A percentile compares a stretch with the other conserved stretches of the same genome.
These are phyloP conservation scores for Drosophila lacteicornis DNA, from an alignment of 1,140 invertebrate species.

Conservation along the genomic window DNA sequence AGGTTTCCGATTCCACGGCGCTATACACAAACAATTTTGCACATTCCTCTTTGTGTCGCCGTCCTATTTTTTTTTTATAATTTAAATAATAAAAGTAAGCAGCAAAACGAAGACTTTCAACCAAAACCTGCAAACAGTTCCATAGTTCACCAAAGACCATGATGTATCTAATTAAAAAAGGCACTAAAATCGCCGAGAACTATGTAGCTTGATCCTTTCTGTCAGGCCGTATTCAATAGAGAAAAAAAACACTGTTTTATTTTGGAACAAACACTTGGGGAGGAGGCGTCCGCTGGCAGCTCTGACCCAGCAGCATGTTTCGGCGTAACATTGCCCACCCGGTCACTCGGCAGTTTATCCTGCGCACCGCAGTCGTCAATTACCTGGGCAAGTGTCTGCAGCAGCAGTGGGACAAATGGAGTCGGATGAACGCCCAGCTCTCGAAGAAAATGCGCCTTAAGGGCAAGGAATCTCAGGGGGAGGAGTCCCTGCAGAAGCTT, in stretches of 20 bases:
- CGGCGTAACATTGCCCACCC: constrained; percentile 55
- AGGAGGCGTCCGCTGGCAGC: constrained; percentile 4
- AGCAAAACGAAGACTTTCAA: too few species aligned
- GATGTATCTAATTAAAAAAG: too few species aligned
- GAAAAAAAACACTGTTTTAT: background rate
- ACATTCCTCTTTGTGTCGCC: too few species aligned
- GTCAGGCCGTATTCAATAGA: background rate
- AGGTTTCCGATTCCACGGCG: too few species aligned
- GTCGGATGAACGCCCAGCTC: constrained; percentile 34
- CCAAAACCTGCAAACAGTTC: too few species aligned
- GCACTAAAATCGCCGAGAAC: background rate
- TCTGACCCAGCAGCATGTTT: constrained; percentile 45
- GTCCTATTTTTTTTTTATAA: too few species aligned
- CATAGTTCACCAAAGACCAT: too few species aligned
- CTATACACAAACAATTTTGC: too few species aligned
- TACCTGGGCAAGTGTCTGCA: constrained; percentile 60
- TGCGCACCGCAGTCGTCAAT: constrained; percentile 58
- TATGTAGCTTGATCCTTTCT: background rate
- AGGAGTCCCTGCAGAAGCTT: background rate
- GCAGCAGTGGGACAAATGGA: constrained; percentile 58
- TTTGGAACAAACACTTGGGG: background rate
- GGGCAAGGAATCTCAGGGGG: background rate
- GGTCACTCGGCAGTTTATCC: constrained; percentile 65
- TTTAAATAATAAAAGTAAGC: too few species aligned
- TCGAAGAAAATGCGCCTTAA: background rate